phyloP scores from a whole-genome alignment of 1,140 invertebrate genomes.

The Lepidurus couesii region DNA sequence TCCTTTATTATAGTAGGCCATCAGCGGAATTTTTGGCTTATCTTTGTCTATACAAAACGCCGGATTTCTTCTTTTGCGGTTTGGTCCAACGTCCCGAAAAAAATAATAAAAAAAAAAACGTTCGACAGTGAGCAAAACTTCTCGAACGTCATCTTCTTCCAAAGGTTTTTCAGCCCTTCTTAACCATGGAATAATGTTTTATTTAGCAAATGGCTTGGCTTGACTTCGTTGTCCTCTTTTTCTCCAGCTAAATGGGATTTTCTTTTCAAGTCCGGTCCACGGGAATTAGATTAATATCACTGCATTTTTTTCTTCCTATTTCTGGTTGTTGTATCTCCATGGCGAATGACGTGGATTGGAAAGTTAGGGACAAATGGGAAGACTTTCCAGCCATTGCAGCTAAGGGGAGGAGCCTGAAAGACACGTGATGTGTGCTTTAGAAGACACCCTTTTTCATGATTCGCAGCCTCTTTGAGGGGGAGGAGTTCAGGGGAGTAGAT shows the following conservation, averaged over 20 bases:
- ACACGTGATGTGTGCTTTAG: constrained; percentile 15
- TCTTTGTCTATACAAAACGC: background rate
- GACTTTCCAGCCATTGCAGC: background rate
- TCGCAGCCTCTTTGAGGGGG: background rate
- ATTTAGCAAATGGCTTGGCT: background rate
- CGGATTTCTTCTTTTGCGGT: background rate
- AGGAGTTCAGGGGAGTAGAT: background rate
- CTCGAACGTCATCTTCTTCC: background rate
- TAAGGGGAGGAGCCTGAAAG: background rate
- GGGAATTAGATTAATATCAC: constrained; percentile 19
- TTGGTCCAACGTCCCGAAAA: background rate
- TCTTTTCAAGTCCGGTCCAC: background rate
- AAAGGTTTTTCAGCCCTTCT: background rate
- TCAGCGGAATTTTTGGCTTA: background rate
- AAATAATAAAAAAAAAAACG: background rate
- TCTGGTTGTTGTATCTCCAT: background rate
- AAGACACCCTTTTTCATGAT: background rate
- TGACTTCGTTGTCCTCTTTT: background rate
- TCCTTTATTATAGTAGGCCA: background rate
- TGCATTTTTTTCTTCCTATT: background rate
- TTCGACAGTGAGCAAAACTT: constrained; percentile 9
- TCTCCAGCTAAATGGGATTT: background rate
- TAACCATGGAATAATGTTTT: background rate
- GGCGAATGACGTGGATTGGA: background rate
- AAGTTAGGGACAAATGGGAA: background rate